These are phyloP conservation scores for Rallus limicola DNA, from an alignment of 2,113 vertebrate species.

Conservation along the genomic window DNA sequence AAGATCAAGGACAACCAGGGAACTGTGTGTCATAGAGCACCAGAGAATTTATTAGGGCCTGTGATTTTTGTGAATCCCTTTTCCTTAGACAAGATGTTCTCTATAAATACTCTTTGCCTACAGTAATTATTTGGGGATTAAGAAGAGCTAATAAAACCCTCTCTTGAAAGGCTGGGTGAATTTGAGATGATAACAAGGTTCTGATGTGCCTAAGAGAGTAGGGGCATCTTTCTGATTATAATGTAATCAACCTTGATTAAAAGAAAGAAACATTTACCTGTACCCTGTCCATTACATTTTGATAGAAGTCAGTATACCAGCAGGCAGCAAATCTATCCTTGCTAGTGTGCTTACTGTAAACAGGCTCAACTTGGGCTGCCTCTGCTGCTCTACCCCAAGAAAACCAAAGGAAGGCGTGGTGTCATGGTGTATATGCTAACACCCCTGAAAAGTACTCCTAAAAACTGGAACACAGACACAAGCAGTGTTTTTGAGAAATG, in stretches of 20 bases:
- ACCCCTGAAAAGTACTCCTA: not conserved
- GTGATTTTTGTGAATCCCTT: constrained; percentile 35
- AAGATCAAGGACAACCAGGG: constrained; percentile 34
- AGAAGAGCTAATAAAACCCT: constrained; percentile 68
- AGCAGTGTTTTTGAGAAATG: not conserved
- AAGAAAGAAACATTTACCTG: constrained; percentile 54
- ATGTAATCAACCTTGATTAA: constrained; percentile 70
- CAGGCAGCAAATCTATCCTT: not conserved
- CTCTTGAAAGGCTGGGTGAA: constrained; percentile 66
- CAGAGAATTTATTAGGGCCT: constrained; percentile 32
- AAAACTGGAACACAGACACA: not conserved
- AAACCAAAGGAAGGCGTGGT: not conserved
- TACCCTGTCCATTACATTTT: constrained; percentile 38
- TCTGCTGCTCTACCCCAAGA: not conserved
- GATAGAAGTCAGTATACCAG: constrained; percentile 27
- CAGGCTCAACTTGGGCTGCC: not conserved
- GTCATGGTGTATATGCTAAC: not conserved
- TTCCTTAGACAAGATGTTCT: constrained; percentile 43
- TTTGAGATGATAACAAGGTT: constrained; percentile 72
- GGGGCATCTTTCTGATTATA: constrained; percentile 39
- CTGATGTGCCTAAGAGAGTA: constrained; percentile 47
- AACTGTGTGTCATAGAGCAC: not conserved
- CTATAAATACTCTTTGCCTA: constrained; percentile 49
- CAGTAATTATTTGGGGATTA: constrained; percentile 77
- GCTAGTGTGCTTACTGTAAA: not conserved